These are phyloP conservation scores for Phymanthus crucifer DNA, from an alignment of 92 coral and sea anemone species.

Conservation along the genomic window DNA sequence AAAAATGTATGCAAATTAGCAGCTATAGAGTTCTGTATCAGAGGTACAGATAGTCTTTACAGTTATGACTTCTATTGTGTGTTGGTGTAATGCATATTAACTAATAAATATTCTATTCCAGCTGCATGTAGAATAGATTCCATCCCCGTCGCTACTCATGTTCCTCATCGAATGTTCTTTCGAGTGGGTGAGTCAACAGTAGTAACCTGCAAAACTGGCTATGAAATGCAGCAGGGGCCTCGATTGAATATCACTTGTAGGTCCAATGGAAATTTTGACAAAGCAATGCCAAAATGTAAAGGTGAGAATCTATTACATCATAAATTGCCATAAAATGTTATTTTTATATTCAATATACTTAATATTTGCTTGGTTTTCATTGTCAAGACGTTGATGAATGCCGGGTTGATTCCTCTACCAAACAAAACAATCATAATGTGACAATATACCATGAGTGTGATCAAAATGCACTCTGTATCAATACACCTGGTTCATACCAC, in stretches of 20 bases:
- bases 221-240: slow-evolving; percentile 34
- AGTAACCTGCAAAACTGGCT: slow-evolving; percentile 65
- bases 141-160: slow-evolving; percentile 41
- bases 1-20: too few relatives aligned
- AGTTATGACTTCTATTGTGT: too few relatives aligned
- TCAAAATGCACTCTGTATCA: slow-evolving; percentile 59
- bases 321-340: too few relatives aligned
- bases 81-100: too few relatives aligned
- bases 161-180: slow-evolving; percentile 54
- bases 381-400: slow-evolving; percentile 61
- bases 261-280: slow-evolving; percentile 57
- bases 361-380: neutral
- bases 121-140: slow-evolving; percentile 75
- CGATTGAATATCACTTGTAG: slow-evolving; percentile 63
- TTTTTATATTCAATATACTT: too few relatives aligned
- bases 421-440: slow-evolving; percentile 35
- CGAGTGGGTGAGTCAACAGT: slow-evolving; percentile 50
- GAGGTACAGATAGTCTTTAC: too few relatives aligned
- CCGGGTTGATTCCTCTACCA: slow-evolving; percentile 38
- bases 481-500: slow-evolving; percentile 64
- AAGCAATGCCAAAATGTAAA: slow-evolving; percentile 60
- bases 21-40: neutral
- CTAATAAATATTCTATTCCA: slow-evolving; percentile 30
- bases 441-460: slow-evolving; percentile 48
- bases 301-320: slow-evolving; percentile 43